Evolutionary conservation across 2,113 vertebrate species (phyloP).

Genomic region (Pheucticus melanocephalus): DNA sequence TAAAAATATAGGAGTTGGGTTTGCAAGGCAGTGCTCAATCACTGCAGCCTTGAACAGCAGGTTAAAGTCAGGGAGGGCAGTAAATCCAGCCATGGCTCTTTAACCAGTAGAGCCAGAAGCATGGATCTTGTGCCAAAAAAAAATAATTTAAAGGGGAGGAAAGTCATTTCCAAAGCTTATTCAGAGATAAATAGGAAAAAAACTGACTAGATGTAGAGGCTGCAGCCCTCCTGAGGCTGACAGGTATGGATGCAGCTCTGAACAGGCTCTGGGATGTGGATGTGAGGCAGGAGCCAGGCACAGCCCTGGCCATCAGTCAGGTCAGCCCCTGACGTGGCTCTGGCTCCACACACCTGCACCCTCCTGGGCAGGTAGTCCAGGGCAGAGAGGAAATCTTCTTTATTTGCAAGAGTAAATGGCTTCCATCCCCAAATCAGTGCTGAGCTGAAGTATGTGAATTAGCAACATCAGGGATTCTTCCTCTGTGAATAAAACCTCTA

Average conservation of each 20-base stretch:
- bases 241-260: background rate
- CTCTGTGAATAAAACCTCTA: background rate
- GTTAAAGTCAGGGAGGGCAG: constrained; percentile 42
- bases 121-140: constrained; percentile 43
- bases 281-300: background rate
- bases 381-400: background rate
- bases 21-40: constrained; percentile 62
- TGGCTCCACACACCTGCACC: background rate
- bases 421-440: background rate
- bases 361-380: background rate
- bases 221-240: background rate
- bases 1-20: constrained; percentile 42
- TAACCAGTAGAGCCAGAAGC: constrained; percentile 21
- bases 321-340: rapidly evolving
- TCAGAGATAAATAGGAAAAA: background rate
- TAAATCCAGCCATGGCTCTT: constrained; percentile 59
- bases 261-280: background rate
- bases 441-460: background rate
- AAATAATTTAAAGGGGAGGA: constrained; percentile 19
- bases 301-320: background rate
- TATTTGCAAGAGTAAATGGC: background rate
- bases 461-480: background rate
- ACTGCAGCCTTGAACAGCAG: constrained; percentile 63
- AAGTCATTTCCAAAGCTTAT: constrained; percentile 17
- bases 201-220: background rate